Evolutionary conservation across 2,113 vertebrate species (phyloP), one percentile per base, ranked within the genome.

Genomic region (Tapirus terrestris): DNA sequence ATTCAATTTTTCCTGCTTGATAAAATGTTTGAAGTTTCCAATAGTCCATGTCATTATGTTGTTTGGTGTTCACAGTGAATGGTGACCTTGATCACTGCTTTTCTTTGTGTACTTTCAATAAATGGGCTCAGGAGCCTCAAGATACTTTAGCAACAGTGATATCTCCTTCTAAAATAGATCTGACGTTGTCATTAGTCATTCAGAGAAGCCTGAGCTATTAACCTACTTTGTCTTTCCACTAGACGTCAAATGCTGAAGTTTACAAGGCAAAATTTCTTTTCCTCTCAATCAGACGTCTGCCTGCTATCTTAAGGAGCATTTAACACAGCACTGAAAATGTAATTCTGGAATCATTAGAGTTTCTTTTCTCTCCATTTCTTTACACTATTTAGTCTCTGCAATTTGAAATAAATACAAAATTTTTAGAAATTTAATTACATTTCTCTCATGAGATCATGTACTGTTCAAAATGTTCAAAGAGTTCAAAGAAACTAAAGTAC

Each of bases 11-110:
- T 60, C 11, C 4, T 85, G 10, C 58, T 89, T 95, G 77, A 96
- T 96, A 95, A 93, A 98, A 90, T 89, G 72, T 88, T 97, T 94
- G 53, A 98, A 63, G 48, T 88, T 95, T 98, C 68, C 96, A 81
- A 36, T 83, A 89, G 2, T 70, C 48, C 95, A 72, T 95, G 75
- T 97, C 91, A 96, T 96, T 90, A 98, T 9, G 12, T 68, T 96
- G 6, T 75, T 97, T 97, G 29, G 9, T 97, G 83, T 90, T 97
- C 81, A 81, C 39, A 80, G 56, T 61, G 45, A 91, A 88, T 72
- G 25, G 25, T 96, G 92, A 98, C 73, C 80, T 98, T 97, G 83
- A 94, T 58, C 8, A 29, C 10, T 91, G 13, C 1, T 95, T 96
- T 96, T 63, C 29, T 98, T 97, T 96, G 18, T 96, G 12, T 89